Evolutionary conservation across 2,113 vertebrate genomes (phyloP), one percentile per base, ranked within the genome.

Genomic region (Dissostichus mawsoni): DNA sequence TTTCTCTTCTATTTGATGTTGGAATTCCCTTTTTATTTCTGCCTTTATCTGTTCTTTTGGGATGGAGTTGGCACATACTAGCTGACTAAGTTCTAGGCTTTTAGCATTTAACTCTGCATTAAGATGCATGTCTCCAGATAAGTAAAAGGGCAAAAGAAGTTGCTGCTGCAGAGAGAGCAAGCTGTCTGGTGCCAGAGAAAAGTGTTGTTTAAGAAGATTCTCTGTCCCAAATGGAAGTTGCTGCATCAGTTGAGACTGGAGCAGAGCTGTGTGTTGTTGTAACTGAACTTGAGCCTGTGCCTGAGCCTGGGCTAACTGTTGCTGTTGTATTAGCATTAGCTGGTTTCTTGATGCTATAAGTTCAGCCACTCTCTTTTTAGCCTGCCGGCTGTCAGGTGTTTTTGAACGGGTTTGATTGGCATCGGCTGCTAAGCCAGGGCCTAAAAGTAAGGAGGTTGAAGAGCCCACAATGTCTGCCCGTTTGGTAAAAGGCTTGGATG

Each of bases 111-210:
- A 94, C 29, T 99, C 97, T 0, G 96, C 93, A 84, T 96, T 98
- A 87, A 98, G 95, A 87, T 96, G 96, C 90, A 99, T 97, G 83
- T 99, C 98, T 0, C 97, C 98, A n/a, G 98, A 96, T 84, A 99
- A 96, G 76, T 98, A 99, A 93, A 99, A 99, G 0, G 98, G 98
- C 55, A 99, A 96, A 63, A 99, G 91, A 70, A 99, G 95, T 88
- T 99, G 98, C 89, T 99, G 98, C 58, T 99, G 98, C 81, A 94
- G 81, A 59, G 92, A 87, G 41, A 94, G 87, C 56, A 93, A 83
- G 89, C 85, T 93, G 17, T 94, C 93, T 76, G 93, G 78, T 16
- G 80, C 48, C 69, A 94, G n/a, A 33, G 92, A 23, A 63, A 94
- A 93, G 92, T 93, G 98, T 96, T 93, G 91, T 88, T 92, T 86